Evolutionary conservation across 2,888 invertebrate genomes (phyloP), one percentile per base, ranked within the genome.

Genomic region (Leptura quadrifasciata): DNA sequence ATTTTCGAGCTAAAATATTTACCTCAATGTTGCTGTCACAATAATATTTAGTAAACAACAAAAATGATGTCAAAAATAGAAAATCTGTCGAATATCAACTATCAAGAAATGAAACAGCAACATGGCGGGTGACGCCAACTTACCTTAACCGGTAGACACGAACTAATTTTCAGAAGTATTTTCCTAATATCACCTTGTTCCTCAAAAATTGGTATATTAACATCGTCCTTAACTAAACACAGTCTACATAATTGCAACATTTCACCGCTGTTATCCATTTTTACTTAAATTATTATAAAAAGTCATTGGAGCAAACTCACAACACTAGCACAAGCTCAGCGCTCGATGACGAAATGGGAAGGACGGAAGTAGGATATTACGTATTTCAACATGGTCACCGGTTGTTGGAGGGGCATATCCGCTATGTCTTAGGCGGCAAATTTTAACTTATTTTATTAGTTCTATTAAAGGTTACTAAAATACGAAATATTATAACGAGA

Each of bases 121-220:
- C 58, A 87, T 87, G 87, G 87, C 86, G 86, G 79, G 75, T 72
- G 84, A 86, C 84, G 86, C 86, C 79, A 82, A 85, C 89, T 88
- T 92, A 94, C 94, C 94, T 94, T 94, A 87, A 94, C 92, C 88
- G 94, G 94, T 87, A 94, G 91, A 88, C 94, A 94, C 82, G 94
- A 90, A 77, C 93, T 92, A 90, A 94, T 94, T 91, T 94, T 94
- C 81, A 92, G 88, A 86, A 92, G 93, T 83, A 94, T 91, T 85
- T 91, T 90, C 82, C 90, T 88, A 78, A 90, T 89, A 80, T 93
- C 93, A 85, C 92, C 93, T 85, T 92, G 92, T 82, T 93, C 93
- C 82, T 93, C 93, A 86, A 94, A 94, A 88, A 94, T 94, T 84
- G 92, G 90, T 86, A 93, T 92, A 86, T 92, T 93, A 65, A 94